These are phyloP conservation scores for Bembecia ichneumoniformis DNA, from an alignment of 2,888 invertebrate species.

Conservation along the genomic window DNA sequence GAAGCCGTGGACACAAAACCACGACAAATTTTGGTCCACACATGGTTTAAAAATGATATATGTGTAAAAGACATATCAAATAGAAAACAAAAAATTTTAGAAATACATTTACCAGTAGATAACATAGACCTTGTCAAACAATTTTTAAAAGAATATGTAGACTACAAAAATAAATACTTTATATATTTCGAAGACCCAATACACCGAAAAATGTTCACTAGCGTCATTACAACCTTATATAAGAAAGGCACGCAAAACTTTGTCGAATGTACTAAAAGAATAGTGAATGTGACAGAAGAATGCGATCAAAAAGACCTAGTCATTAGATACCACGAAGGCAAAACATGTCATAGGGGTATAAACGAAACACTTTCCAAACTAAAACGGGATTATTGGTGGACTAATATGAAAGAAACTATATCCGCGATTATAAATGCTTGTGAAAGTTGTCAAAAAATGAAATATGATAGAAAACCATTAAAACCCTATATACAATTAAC, in stretches of 20 bases:
- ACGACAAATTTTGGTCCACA: constrained; percentile 18
- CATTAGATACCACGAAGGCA: constrained; percentile 7
- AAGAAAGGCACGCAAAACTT: too few relatives aligned
- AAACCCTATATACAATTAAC: neutral
- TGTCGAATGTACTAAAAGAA: constrained; percentile 12
- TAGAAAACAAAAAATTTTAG: constrained; percentile 17
- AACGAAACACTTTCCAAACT: constrained; percentile 8
- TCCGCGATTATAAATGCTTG: constrained; percentile 14
- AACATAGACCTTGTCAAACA: constrained; percentile 13
- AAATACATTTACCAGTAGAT: constrained; percentile 16
- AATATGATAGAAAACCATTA: too few relatives aligned
- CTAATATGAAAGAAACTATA: constrained; percentile 10
- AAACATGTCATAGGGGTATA: constrained; percentile 13
- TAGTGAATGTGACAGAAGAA: constrained; percentile 6
- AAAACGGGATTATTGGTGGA: constrained; percentile 5
- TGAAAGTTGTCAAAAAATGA: too few relatives aligned
- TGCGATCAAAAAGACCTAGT: constrained; percentile 6
- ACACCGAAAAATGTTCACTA: too few relatives aligned
- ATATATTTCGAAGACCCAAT: too few relatives aligned
- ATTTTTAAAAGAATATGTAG: constrained; percentile 18
- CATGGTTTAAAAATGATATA: constrained; percentile 14
- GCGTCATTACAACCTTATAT: too few relatives aligned
- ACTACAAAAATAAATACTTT: constrained; percentile 15
- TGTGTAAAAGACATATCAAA: constrained; percentile 15
- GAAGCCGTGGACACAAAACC: constrained; percentile 24